Conservation (phyloP, 2,113 vertebrate genomes). For the Rhizomys pruinosus region DNA sequence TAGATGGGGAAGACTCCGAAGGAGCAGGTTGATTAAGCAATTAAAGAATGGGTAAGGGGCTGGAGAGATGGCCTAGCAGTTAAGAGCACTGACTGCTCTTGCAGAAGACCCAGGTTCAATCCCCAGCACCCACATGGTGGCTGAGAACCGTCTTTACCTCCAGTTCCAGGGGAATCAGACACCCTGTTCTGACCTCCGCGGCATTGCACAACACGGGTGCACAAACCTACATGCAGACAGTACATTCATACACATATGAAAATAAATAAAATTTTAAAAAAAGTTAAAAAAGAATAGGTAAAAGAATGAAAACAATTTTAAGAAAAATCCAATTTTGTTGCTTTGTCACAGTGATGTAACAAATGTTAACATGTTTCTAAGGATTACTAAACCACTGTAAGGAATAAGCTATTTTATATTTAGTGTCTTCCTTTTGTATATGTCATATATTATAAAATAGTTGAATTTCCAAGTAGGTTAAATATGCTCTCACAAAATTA, state of each 20-base stretch:
- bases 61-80: too few species aligned
- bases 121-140: too few species aligned
- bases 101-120: too few species aligned
- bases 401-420: slow-evolving; percentile 64
- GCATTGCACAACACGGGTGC: too few species aligned
- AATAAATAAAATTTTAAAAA: too few species aligned
- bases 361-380: slow-evolving; percentile 20
- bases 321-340: neutral
- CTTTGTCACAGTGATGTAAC: slow-evolving; percentile 18
- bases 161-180: too few species aligned
- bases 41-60: neutral
- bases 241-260: too few species aligned
- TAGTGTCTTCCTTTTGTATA: slow-evolving; percentile 46
- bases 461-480: slow-evolving; percentile 68
- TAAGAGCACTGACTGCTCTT: too few species aligned
- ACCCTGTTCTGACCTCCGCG: too few species aligned
- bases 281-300: neutral
- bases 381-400: slow-evolving; percentile 33
- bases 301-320: slow-evolving; percentile 22
- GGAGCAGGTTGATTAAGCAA: neutral
- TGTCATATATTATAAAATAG: slow-evolving; percentile 31
- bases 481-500: slow-evolving; percentile 59
- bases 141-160: too few species aligned
- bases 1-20: neutral
- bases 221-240: too few species aligned